Percentiles rank a stretch among this genome's conserved stretches.
These are phyloP conservation scores for Nasonovia ribisnigri DNA, from an alignment of 2,888 invertebrate species.

Conservation along the genomic window DNA sequence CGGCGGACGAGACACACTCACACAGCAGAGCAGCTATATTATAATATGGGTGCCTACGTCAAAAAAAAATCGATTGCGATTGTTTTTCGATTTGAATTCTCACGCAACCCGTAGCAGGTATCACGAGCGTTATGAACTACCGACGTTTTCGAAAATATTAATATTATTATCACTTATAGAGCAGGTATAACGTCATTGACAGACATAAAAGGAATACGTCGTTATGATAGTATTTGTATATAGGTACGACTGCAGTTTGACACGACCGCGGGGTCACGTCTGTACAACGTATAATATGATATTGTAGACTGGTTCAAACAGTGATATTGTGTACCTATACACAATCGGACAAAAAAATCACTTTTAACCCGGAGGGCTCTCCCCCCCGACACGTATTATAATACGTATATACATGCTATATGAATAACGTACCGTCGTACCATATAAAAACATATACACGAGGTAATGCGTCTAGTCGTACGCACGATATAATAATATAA, in stretches of 20 bases:
- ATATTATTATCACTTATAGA: background rate
- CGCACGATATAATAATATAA: background rate
- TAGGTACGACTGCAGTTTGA: slow-evolving; percentile 34
- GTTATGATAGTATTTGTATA: slow-evolving; percentile 17
- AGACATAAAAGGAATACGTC: background rate
- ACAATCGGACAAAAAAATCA: slow-evolving; percentile 53
- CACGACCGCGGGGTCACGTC: slow-evolving; percentile 28
- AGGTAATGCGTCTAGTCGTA: background rate
- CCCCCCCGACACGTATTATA: background rate
- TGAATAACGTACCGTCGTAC: slow-evolving; percentile 40
- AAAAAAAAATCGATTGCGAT: slow-evolving; percentile 30
- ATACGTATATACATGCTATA: background rate
- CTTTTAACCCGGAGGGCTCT: slow-evolving; percentile 32
- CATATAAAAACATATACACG: background rate
- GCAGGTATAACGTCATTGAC: background rate
- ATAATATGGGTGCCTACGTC: background rate
- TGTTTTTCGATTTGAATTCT: slow-evolving; percentile 45
- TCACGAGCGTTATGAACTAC: background rate
- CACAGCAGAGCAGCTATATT: background rate
- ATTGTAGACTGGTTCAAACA: background rate
- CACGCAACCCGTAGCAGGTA: background rate
- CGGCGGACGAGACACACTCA: background rate
- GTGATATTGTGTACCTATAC: background rate
- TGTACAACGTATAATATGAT: background rate
- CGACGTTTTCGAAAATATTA: background rate